Percentiles rank a stretch among this genome's conserved stretches.
These are phyloP conservation scores for Xiphophorus hellerii DNA, from an alignment of 2,113 vertebrate species.

Conservation along the genomic window DNA sequence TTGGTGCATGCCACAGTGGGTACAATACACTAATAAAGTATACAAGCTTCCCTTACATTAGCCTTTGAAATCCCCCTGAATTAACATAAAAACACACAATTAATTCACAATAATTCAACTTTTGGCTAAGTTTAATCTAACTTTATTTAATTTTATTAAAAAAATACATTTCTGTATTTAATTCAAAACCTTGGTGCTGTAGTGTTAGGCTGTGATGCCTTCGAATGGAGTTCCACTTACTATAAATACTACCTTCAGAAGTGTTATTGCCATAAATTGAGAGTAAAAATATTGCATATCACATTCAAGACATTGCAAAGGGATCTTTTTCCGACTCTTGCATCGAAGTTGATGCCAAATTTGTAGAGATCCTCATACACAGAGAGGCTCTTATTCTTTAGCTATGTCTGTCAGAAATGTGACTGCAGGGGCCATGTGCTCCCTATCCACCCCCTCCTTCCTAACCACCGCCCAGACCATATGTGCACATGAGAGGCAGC, in stretches of 20 bases:
- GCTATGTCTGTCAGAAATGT: conserved; percentile 41
- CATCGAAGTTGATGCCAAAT: conserved; percentile 5
- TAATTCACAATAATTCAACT: neutral
- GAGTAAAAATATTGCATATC: neutral
- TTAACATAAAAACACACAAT: neutral
- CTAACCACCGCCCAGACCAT: conserved; percentile 59
- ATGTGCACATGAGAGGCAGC: conserved; percentile 73
- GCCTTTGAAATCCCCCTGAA: conserved; percentile 1
- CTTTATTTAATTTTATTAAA: neutral
- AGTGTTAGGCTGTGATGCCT: neutral
- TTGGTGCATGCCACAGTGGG: conserved; percentile 17
- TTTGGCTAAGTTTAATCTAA: neutral
- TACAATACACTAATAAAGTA: neutral
- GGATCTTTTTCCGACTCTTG: neutral
- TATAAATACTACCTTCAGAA: neutral
- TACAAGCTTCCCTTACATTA: neutral
- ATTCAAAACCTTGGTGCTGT: neutral
- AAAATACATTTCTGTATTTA: neutral
- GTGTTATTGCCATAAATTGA: neutral
- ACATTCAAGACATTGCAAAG: neutral
- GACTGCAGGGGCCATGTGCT: conserved; percentile 70
- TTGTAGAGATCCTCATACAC: conserved; percentile 6
- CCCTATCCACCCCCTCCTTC: conserved; percentile 47
- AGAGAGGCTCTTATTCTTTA: conserved; percentile 31
- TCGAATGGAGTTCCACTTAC: neutral